These are phyloP conservation scores for Horisme vitalbata DNA, from an alignment of 2,888 invertebrate species.

Conservation along the genomic window DNA sequence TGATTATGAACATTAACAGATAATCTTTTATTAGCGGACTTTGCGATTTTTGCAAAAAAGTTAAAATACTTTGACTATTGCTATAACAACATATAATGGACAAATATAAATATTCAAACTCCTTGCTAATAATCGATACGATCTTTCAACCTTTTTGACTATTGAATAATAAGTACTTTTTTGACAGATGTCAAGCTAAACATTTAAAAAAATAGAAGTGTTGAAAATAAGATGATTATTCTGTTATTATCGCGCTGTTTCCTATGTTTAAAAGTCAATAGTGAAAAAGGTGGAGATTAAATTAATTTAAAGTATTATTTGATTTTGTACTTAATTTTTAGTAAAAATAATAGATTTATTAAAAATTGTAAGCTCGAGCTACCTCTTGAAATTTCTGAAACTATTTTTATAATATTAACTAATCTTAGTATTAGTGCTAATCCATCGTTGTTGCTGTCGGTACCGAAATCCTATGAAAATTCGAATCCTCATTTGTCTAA, in stretches of 20 bases:
- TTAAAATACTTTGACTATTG: no score
- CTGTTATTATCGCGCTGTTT: no score
- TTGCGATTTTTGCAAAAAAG: no score
- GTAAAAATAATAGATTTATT: constrained; percentile 50
- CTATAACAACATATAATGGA: no score
- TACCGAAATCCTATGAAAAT: constrained; percentile 19
- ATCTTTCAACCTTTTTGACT: no score
- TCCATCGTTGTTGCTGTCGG: constrained; percentile 55
- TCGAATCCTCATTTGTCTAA: constrained; percentile 18
- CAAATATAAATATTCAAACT: no score
- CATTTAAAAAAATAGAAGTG: no score
- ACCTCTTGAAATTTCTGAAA: constrained; percentile 74
- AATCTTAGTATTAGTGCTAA: constrained; percentile 57
- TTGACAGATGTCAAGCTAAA: no score
- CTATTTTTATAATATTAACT: constrained; percentile 72
- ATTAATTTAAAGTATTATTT: constrained; percentile 42
- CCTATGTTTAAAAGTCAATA: not conserved
- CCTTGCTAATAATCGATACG: no score
- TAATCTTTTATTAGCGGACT: constrained; percentile 5
- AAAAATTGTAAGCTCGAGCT: constrained; percentile 61
- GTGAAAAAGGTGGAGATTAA: constrained; percentile 24
- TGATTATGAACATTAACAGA: constrained; percentile 2
- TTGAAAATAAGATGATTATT: no score
- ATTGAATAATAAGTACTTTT: no score
- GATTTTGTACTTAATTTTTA: constrained; percentile 51